Evolutionary conservation across 2,797 vertebrate genomes (phyloP).

Genomic region (Parotocinclus haroldoi): DNA sequence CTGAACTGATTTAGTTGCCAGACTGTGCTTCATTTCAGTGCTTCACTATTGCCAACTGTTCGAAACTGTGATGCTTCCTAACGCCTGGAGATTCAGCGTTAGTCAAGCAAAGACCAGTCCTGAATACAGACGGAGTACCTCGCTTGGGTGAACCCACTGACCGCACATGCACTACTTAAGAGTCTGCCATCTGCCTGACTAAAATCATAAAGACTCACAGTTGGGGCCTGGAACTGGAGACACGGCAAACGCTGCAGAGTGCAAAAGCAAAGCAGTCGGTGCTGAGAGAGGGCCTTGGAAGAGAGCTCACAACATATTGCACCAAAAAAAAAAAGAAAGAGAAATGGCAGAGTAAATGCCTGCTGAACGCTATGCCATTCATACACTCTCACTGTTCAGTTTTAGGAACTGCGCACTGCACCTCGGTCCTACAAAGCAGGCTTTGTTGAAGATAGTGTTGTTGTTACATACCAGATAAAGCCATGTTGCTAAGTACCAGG

Average conservation of each 20-base stretch:
- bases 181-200: constrained; percentile 48
- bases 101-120: constrained; percentile 6
- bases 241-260: constrained; percentile 1
- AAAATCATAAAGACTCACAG: constrained; percentile 38
- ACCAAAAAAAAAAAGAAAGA: background rate
- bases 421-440: background rate
- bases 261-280: constrained; percentile 12
- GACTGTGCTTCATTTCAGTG: no score
- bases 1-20: no score
- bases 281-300: constrained; percentile 17
- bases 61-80: no score
- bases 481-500: constrained; percentile 4
- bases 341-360: background rate
- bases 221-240: constrained; percentile 35
- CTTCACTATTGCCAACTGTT: no score
- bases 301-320: constrained; percentile 17
- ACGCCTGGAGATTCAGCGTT: background rate
- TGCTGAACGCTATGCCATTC: constrained; percentile 10
- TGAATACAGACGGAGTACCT: constrained; percentile 18
- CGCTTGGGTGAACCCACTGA: constrained; percentile 35
- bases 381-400: background rate
- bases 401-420: background rate
- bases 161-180: constrained; percentile 33
- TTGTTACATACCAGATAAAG: background rate
- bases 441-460: background rate